Evolutionary conservation across 2,888 invertebrate genomes (phyloP).

Genomic region (Trissonchulus latispiculum): DNA sequence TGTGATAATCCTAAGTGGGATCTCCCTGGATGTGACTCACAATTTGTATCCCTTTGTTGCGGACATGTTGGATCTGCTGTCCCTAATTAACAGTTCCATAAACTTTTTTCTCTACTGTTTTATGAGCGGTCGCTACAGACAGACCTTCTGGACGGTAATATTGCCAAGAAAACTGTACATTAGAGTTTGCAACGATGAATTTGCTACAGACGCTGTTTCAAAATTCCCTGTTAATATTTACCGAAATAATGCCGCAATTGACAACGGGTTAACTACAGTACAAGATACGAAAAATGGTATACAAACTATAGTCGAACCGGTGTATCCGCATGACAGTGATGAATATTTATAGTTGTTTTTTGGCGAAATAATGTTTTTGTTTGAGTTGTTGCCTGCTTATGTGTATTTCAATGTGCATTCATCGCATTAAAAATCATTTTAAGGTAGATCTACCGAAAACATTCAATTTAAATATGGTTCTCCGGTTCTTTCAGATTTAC

Average conservation of each 20-base stretch:
- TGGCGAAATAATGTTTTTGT: not conserved
- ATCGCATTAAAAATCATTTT: not conserved
- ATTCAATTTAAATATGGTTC: too few species aligned
- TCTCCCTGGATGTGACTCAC: not conserved
- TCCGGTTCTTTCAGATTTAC: too few species aligned
- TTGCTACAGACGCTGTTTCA: not conserved
- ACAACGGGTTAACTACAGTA: too few species aligned
- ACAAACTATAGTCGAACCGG: too few species aligned
- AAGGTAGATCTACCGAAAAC: too few species aligned
- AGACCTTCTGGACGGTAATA: not conserved
- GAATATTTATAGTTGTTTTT: not conserved
- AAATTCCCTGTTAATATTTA: too few species aligned
- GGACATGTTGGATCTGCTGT: constrained; percentile 12
- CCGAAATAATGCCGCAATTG: too few species aligned
- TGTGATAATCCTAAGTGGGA: constrained; percentile 1
- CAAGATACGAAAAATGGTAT: too few species aligned
- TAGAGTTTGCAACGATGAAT: not conserved
- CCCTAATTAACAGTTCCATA: constrained; percentile 16
- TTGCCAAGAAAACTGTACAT: not conserved
- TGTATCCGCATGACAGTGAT: not conserved
- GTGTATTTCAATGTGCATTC: not conserved
- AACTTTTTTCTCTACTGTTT: constrained; percentile 18
- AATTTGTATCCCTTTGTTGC: constrained; percentile 7
- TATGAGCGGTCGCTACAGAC: constrained; percentile 12
- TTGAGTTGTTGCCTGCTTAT: not conserved